Percentiles rank a stretch among this genome's conserved stretches.
phyloP scores from a whole-genome alignment of 2,888 invertebrate species.

The Euplexia lucipara region DNA sequence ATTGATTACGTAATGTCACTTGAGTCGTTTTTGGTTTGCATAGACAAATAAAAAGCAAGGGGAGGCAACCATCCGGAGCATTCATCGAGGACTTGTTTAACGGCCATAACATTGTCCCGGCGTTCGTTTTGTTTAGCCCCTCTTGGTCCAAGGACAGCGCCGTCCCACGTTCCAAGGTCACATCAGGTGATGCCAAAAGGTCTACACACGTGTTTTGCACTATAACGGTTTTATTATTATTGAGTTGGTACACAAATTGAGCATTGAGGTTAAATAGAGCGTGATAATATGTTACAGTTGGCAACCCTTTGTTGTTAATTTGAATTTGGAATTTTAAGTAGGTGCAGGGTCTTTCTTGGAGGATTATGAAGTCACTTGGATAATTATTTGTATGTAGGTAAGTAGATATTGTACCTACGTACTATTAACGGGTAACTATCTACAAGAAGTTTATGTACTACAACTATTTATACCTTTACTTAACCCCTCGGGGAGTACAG shows the following conservation, averaged over 20 bases:
- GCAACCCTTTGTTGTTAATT: constrained; percentile 17
- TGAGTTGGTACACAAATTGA: constrained; percentile 19
- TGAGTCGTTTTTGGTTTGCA: constrained; percentile 44
- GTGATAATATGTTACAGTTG: constrained; percentile 21
- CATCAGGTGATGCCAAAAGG: constrained; percentile 64
- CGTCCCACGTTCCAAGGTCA: constrained; percentile 64
- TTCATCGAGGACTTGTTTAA: constrained; percentile 68
- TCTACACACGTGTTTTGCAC: constrained; percentile 57
- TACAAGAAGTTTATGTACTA: no score
- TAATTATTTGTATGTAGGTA: no score
- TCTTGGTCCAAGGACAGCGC: constrained; percentile 65
- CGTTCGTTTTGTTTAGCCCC: constrained; percentile 65
- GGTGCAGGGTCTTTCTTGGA: background rate
- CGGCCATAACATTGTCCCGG: constrained; percentile 66
- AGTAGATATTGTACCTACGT: background rate
- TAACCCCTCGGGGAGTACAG: no score
- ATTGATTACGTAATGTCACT: constrained; percentile 45
- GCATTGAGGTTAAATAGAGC: constrained; percentile 41
- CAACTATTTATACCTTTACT: no score
- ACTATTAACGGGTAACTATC: background rate
- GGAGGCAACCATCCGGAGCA: constrained; percentile 65
- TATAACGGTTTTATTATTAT: constrained; percentile 62
- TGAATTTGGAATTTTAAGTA: constrained; percentile 13
- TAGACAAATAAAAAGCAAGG: constrained; percentile 59
- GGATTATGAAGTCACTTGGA: background rate